Evolutionary conservation across 2,797 vertebrate species (phyloP).

Genomic region (Carcharodon carcharias): DNA sequence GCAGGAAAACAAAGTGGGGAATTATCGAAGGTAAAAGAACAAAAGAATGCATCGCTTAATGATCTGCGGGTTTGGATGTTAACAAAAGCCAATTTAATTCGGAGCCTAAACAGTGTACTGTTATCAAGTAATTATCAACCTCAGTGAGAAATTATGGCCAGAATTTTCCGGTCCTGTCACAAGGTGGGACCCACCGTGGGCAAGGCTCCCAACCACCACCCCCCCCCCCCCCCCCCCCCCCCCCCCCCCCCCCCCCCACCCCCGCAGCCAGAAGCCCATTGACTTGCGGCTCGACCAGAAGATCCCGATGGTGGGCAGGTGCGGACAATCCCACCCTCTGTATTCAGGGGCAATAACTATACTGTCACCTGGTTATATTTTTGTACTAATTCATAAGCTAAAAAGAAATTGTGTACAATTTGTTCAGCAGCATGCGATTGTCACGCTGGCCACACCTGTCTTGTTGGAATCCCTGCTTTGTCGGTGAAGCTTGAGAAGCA

Average conservation of each 20-base stretch:
- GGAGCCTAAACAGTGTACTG: not conserved
- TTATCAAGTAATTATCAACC: not conserved
- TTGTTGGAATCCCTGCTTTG: not conserved
- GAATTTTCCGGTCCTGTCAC: too few species aligned
- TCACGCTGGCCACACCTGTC: not conserved
- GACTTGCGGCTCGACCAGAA: too few species aligned
- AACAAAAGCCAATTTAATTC: not conserved
- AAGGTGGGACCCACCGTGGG: too few species aligned
- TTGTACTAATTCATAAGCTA: not conserved
- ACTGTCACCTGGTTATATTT: not conserved
- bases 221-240: too few species aligned
- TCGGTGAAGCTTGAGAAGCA: not conserved
- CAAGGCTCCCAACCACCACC: too few species aligned
- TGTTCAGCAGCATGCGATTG: not conserved
- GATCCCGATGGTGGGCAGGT: too few species aligned
- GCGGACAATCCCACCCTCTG: too few species aligned
- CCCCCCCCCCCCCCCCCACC: too few species aligned
- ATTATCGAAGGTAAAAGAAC: constrained; percentile 79
- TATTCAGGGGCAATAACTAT: not conserved
- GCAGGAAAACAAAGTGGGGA: constrained; percentile 93
- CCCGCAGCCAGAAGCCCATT: too few species aligned
- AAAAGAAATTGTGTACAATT: not conserved
- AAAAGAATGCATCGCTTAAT: too few species aligned
- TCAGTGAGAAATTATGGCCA: not conserved
- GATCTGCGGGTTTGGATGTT: not conserved